Evolutionary conservation across 35 echinoderm and acorn worm genomes (phyloP), one percentile per base, ranked within the genome.

Genomic region (Lytechinus variegatus): DNA sequence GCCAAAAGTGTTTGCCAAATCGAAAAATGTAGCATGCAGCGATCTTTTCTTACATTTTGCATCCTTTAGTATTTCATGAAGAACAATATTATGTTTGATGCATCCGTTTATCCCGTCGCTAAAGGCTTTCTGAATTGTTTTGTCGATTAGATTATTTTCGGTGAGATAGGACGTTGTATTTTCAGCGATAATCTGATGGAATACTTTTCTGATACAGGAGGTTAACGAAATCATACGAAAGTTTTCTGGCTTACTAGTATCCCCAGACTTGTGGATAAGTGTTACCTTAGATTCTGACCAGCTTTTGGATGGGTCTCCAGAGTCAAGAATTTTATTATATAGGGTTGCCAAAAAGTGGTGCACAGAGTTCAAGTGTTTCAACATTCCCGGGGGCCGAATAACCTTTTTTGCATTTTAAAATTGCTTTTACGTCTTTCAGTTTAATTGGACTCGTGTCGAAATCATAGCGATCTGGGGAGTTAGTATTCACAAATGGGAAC

Each of bases 331-430:
- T 53, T 95, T 95, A 10, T 66, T 89, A 55, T 87, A 89, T 10
- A 95, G 86, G 27, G 95, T 95, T 89, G 95, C 95, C 53, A 95
- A 10, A 56, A 95, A 95, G 54, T 95, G 95, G 55, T 95, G 95
- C 19, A 86, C 86, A 87, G 86, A 95, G 28, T 24, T 14, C 52
- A 89, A 89, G 53, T 87, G 87, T 95, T 86, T 66, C 61, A 95
- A 87, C 4, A 95, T 52, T 21, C 53, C 95, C 14, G 95, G 95
- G 53, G 95, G 72, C 19, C 72, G 87, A 54, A 9, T 95, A 56
- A 71, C 61, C 61, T 95, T 95, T 95, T 66, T 95, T 95, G 54
- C 56, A 52, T 54, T 55, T 87, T 1, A 95, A 86, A 8, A 87
- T 55, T 29, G 16, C 16, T 21, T 90, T 54, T 10, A 95, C 87